Base-by-base conservation (phyloP, 2,797 vertebrate genomes). In the Numenius phaeopus region DNA sequence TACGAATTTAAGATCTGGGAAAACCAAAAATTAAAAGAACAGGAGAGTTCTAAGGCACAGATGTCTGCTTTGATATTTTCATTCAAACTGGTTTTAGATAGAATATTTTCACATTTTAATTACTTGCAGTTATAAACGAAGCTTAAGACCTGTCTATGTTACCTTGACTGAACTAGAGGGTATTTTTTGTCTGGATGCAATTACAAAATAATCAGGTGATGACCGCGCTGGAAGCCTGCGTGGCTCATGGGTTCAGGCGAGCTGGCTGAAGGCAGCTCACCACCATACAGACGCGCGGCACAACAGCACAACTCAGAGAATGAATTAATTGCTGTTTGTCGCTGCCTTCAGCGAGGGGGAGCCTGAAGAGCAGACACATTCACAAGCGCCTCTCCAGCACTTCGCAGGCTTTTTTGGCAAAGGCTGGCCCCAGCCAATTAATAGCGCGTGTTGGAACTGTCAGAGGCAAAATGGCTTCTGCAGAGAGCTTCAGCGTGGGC, bases 381-480 rank as follows among this genome's bases (percentile, higher is more conserved):
- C 5, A 0, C 69, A 55, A 65, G 65, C 2, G 2, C 66, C 67
- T 86, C 93, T 95, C 88, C 89, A 95, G 94, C 72, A 66, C 40
- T 73, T 81, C 1, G 2, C 26, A 24, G 52, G 82, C 14, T 70
- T 37, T 85, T 93, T 86, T 83, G 96, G 92, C 93, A 96, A 90
- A 85, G 59, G 29, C 76, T 93, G 75, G 42, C 50, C 94, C 29
- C 67, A 91, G 42, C 76, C 91, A 93, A 91, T 95, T 83, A 88
- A 58, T 62, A 87, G 57, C 0, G 26, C 1, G n/a, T 37, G 72
- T 27, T 81, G 89, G 85, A 87, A 78, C 96, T 87, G 73, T 70
- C 72, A 93, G 87, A 86, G 92, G 77, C 42, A 69, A 95, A 97
- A 97, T 90, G 86, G 94, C 54, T 88, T 96, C 92, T 94, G 72